Evolutionary conservation across 2,888 invertebrate genomes (phyloP).

Genomic region (Alloscopus bannaensis): DNA sequence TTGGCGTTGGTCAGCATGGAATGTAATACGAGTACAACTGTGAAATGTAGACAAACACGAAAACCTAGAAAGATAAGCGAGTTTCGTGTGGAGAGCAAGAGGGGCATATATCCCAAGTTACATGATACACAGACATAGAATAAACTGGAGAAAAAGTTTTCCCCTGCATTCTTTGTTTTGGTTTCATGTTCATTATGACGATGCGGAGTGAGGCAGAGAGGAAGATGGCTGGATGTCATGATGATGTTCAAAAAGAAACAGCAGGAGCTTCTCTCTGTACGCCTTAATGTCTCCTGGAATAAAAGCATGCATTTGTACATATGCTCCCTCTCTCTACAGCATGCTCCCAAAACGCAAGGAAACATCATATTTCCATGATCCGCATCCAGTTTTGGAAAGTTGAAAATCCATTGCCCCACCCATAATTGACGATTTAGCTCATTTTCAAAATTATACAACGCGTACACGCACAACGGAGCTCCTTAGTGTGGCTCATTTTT

Average conservation of each 20-base stretch:
- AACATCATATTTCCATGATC: not conserved
- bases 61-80: conserved; percentile 22
- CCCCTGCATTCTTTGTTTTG: conserved; percentile 12
- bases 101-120: not conserved
- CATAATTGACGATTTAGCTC: conserved; percentile 37
- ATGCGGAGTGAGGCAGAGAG: not conserved
- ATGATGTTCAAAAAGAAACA: conserved; percentile 24
- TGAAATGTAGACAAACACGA: conserved; percentile 24
- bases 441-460: conserved; percentile 42
- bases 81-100: not conserved
- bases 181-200: conserved; percentile 5
- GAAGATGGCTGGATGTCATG: conserved; percentile 11
- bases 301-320: not conserved
- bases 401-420: conserved; percentile 64
- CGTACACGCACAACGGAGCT: no score
- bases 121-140: no score
- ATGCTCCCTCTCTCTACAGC: not conserved
- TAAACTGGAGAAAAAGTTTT: no score
- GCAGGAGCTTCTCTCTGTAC: conserved; percentile 17
- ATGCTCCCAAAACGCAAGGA: not conserved
- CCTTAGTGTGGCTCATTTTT: no score
- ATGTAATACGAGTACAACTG: not conserved
- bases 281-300: not conserved
- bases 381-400: conserved; percentile 1
- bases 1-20: conserved; percentile 23